Percentiles rank a stretch among this genome's conserved stretches.
Evolutionary conservation across 2,888 invertebrate species (phyloP).

Genomic region (Ypsolopha scabrella): DNA sequence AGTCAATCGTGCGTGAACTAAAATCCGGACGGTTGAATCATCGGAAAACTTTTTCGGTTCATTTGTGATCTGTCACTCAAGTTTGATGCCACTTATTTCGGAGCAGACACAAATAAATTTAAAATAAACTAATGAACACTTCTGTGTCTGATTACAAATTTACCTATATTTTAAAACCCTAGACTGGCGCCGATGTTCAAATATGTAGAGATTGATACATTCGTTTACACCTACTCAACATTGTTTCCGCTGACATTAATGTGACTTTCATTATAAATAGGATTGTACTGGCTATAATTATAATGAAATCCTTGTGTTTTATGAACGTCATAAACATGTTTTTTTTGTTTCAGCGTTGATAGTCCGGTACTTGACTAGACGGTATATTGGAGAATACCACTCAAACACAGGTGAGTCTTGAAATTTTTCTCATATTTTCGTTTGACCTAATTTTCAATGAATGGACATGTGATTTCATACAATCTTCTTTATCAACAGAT

Average conservation of each 20-base stretch:
- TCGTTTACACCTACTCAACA: neutral
- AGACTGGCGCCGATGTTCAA: neutral
- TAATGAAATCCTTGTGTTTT: neutral
- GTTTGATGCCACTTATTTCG: neutral
- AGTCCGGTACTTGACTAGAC: constrained; percentile 80
- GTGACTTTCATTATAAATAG: neutral
- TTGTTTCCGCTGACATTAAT: neutral
- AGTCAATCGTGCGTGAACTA: neutral
- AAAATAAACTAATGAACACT: too few relatives aligned
- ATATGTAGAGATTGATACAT: neutral
- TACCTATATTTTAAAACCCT: neutral
- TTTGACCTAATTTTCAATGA: neutral
- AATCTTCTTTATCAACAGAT: constrained; percentile 66
- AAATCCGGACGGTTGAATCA: constrained; percentile 6
- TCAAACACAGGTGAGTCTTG: constrained; percentile 78
- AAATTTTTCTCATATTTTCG: constrained; percentile 2
- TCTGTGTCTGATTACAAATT: too few relatives aligned
- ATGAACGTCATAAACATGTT: neutral
- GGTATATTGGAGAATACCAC: constrained; percentile 85
- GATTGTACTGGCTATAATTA: neutral
- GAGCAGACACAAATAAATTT: neutral
- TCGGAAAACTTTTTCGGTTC: constrained; percentile 1
- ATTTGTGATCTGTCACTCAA: neutral
- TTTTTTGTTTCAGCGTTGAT: constrained; percentile 74
- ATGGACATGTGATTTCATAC: neutral